Evolutionary conservation across 2,888 invertebrate species (phyloP).

Genomic region (Mechanitis messenoides): DNA sequence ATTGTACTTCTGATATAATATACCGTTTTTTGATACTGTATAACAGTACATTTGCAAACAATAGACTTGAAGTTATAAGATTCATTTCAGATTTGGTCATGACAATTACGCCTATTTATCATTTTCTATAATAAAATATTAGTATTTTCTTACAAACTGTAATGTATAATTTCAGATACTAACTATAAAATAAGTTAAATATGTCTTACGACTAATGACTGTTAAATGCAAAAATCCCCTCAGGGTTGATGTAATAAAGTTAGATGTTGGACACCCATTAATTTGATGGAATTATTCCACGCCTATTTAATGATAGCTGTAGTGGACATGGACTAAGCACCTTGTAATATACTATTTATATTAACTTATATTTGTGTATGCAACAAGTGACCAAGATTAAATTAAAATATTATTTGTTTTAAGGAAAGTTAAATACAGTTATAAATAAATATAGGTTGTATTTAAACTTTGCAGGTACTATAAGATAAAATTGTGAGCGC

Average conservation of each 20-base stretch:
- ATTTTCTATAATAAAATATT: too few species aligned
- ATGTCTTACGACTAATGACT: too few species aligned
- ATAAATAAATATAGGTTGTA: neutral
- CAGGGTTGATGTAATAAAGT: too few species aligned
- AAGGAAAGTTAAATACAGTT: neutral
- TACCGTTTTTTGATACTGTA: constrained; percentile 18
- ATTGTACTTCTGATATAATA: constrained; percentile 30
- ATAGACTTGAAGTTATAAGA: constrained; percentile 8
- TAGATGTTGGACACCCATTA: neutral
- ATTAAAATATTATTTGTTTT: neutral
- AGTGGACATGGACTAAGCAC: neutral
- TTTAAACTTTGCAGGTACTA: constrained; percentile 3
- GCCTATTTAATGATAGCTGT: neutral
- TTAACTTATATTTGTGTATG: neutral
- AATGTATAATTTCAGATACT: too few species aligned
- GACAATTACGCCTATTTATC: neutral
- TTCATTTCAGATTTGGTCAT: neutral
- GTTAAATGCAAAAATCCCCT: too few species aligned
- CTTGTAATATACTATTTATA: neutral
- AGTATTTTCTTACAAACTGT: too few species aligned
- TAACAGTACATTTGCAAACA: constrained; percentile 12
- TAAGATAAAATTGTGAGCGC: constrained; percentile 7
- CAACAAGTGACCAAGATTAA: neutral
- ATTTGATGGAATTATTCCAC: neutral
- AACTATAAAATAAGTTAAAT: too few species aligned